Base-by-base conservation (phyloP, 2,113 vertebrate species). In the Podocnemis expansa region DNA sequence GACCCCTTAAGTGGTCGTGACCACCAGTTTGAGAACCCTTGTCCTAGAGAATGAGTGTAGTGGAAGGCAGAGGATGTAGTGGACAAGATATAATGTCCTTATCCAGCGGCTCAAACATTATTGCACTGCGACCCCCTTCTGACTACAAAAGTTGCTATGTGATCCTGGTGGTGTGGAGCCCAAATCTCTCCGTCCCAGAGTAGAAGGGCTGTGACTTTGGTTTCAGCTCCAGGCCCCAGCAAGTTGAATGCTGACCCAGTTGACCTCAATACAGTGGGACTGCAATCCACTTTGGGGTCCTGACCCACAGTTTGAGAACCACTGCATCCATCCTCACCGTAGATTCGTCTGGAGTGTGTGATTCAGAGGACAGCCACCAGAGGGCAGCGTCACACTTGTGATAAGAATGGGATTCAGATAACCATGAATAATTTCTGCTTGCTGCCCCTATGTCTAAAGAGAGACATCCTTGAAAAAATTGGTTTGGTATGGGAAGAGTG, bases 291-390 rank as follows among this genome's bases (percentile, higher is more conserved):
- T 52, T 52, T 14, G 51, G 51, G 51, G 14, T 16, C 51, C 51
- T 16, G 51, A 52, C 51, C 51, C 51, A 14, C 51, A 52, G 51
- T 52, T 17, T 52, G 51, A 52, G 51, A 52, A 52, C 51, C 51
- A 52, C 51, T 52, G 51, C 14, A 17, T 89, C 31, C 54, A 10
- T 79, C 70, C 25, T 2, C 76, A 34, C 41, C 52, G 38, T 31
- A 24, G 56, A 31, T 45, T 22, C n/a, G 49, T 75, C 67, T 25
- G 27, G 2, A 86, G 78, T 88, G 27, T 94, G 82, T 60, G 76
- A 78, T 58, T 89, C 82, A 92, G 55, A 93, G 78, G 49, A 55
- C 81, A 93, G 67, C 93, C 97, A 96, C 94, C 81, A 97, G 98
- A 93, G 96, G 97, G 49, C 97, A 96, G 94, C 78, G 93, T 82